Percentiles rank a stretch among this genome's conserved stretches.
Conservation (phyloP, 2,888 invertebrate species). For the Aleiodes alternator region DNA sequence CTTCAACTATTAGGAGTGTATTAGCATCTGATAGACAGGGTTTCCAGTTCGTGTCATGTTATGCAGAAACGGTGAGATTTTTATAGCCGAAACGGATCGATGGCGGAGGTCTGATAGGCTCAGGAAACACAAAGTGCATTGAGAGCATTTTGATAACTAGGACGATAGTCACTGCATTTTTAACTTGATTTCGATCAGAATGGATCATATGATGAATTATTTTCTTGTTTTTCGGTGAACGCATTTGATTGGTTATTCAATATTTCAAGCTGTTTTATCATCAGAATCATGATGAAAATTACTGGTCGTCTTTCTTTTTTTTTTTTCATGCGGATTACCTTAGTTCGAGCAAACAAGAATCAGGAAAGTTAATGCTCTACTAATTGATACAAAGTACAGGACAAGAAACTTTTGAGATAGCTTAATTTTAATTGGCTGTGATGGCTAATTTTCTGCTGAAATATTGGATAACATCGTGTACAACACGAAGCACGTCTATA, state of each 20-base stretch:
- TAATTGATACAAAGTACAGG: neutral
- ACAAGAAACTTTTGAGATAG: neutral
- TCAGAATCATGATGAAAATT: no score
- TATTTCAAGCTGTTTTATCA: no score
- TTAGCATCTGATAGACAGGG: no score
- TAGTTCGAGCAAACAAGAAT: neutral
- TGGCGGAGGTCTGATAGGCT: conserved; percentile 16
- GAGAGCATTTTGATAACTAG: conserved; percentile 31
- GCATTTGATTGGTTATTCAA: no score
- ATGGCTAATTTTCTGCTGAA: no score
- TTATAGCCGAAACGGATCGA: conserved; percentile 26
- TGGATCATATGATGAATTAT: neutral
- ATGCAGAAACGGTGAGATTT: neutral
- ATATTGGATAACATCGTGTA: no score
- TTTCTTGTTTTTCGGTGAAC: no score
- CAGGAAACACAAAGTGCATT: neutral
- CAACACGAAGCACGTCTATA: no score
- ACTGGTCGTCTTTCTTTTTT: no score
- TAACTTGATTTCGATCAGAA: conserved; percentile 20
- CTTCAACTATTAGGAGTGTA: no score
- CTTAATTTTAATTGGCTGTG: neutral
- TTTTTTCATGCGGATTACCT: no score
- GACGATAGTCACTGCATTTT: conserved; percentile 29
- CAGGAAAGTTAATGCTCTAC: neutral
- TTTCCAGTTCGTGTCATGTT: neutral